Evolutionary conservation across 2,888 invertebrate species (phyloP), one percentile per base, ranked within the genome.

Genomic region (Eremobia ochroleuca): DNA sequence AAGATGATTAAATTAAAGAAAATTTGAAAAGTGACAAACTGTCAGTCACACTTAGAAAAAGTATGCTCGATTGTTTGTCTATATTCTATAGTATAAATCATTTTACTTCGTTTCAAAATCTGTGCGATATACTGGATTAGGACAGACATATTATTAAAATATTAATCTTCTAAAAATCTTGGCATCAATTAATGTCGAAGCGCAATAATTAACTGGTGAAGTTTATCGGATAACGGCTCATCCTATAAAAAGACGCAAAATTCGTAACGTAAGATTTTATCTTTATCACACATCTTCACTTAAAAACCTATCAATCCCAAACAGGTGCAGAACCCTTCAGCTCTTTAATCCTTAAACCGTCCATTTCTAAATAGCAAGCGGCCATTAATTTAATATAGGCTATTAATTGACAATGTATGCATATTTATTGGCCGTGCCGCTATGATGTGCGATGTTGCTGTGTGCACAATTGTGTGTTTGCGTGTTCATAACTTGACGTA

Each of bases 321-420:
- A 83, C 76, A 86, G 77, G 68, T 86, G 83, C 84, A 86, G 86
- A 85, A 85, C 86, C 86, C 67, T 43, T 37, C 8, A 28, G 55
- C 40, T 13, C 2, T 64, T 69, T 74, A 78, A 66, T 83, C 46
- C 59, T 77, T 76, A 28, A 85, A 82, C 75, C 43, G 72, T 85
- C 61, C 74, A 71, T 79, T 85, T 79, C 85, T 82, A 82, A 84
- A 82, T 85, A 76, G 74, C 76, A 69, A 64, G 79, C 75, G 73
- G 62, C 78, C 73, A 87, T 87, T 86, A 87, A 87, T 86, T 84
- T 79, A 83, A 85, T 87, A 87, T 71, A 83, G 64, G 73, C 80
- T 76, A 88, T 87, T 88, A 88, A 88, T 87, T 87, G 87, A 83
- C 85, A 88, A 87, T 87, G 72, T 87, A 85, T 85, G 69, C 71